Conservation (phyloP, 2,797 vertebrate species). For the Corythornis leucogaster region DNA sequence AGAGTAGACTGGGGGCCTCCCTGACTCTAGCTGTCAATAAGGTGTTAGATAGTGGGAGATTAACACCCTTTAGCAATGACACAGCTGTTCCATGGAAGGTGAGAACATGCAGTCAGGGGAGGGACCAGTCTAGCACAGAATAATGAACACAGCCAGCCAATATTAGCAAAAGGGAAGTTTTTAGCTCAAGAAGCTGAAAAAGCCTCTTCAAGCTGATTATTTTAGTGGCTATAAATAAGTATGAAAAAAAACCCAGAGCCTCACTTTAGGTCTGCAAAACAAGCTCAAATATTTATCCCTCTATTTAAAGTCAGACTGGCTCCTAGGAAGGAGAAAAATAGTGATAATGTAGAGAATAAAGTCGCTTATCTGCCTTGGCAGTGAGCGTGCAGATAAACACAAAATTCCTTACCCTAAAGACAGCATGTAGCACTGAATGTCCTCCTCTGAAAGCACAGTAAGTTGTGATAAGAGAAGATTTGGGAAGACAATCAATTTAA, state of each 20-base stretch:
- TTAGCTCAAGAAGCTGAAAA: slow-evolving; percentile 7
- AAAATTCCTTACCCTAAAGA: slow-evolving; percentile 7
- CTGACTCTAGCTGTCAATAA: slow-evolving; percentile 67
- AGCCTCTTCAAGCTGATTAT: slow-evolving; percentile 1
- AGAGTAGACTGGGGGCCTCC: slow-evolving; percentile 50
- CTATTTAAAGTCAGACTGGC: slow-evolving; percentile 9
- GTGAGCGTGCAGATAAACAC: slow-evolving; percentile 9
- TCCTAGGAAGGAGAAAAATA: slow-evolving; percentile 26
- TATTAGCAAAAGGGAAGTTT: not conserved
- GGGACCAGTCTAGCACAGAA: slow-evolving; percentile 39
- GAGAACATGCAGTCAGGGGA: slow-evolving; percentile 61
- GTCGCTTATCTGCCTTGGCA: slow-evolving; percentile 34
- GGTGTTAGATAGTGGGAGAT: slow-evolving; percentile 65
- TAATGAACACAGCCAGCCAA: slow-evolving; percentile 34
- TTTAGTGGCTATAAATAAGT: not conserved
- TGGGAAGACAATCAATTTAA: slow-evolving; percentile 6
- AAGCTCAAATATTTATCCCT: slow-evolving; percentile 26
- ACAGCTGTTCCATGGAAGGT: slow-evolving; percentile 73
- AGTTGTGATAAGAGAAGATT: not conserved
- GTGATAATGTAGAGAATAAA: slow-evolving; percentile 31
- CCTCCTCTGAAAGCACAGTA: not conserved
- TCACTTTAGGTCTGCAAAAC: not conserved
- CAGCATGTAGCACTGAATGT: not conserved
- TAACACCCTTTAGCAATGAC: slow-evolving; percentile 71
- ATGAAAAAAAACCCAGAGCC: not conserved